Evolutionary conservation across 2,113 vertebrate genomes (phyloP).

Genomic region (Speoplatyrhinus poulsoni): DNA sequence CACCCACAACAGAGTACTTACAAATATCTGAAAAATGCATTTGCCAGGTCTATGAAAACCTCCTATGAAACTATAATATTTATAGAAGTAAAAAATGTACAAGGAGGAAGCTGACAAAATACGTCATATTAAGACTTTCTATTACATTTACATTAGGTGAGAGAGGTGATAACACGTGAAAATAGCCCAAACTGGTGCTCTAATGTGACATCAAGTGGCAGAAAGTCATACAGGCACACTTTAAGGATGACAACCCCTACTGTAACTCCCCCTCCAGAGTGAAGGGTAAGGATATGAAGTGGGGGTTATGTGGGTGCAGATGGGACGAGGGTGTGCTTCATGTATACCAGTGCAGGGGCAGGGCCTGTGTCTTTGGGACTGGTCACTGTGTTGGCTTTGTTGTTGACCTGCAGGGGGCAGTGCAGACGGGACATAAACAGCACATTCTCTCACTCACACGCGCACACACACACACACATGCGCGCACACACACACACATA

Average conservation of each 20-base stretch:
- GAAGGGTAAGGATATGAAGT: constrained; percentile 20
- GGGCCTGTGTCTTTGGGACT: constrained; percentile 97
- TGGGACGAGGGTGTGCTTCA: constrained; percentile 49
- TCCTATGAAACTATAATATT: no score
- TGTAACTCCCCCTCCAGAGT: constrained; percentile 46
- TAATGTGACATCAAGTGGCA: not conserved
- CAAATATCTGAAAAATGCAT: no score
- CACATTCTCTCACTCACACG: constrained; percentile 36
- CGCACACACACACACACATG: constrained; percentile 32
- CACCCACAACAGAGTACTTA: no score
- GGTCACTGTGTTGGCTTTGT: constrained; percentile 99
- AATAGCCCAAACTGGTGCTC: not conserved
- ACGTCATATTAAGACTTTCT: no score
- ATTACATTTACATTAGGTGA: no score
- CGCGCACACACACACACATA: constrained; percentile 5
- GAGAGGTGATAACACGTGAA: not conserved
- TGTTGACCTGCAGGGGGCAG: constrained; percentile 94
- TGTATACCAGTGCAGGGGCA: constrained; percentile 96
- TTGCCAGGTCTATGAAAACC: no score
- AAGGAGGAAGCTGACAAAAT: no score
- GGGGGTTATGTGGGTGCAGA: constrained; percentile 43
- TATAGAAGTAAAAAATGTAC: no score
- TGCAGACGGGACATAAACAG: constrained; percentile 65
- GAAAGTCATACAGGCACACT: constrained; percentile 13
- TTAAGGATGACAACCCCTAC: constrained; percentile 47